These are phyloP conservation scores for Drosophila truncata DNA, from an alignment of 1,140 invertebrate genomes.

Conservation along the genomic window DNA sequence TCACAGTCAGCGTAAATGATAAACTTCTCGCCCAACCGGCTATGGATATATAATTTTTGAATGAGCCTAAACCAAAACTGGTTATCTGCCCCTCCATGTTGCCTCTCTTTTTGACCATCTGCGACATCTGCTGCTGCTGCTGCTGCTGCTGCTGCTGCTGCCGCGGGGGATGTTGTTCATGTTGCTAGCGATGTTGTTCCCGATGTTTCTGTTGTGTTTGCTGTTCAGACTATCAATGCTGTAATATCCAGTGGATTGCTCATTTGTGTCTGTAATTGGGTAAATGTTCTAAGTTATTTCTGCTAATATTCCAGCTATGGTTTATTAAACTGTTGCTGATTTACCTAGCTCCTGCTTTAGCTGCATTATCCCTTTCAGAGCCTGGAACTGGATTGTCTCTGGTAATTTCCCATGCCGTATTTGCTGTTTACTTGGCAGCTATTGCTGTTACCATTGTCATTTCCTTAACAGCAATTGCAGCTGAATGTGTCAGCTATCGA, in stretches of 20 bases:
- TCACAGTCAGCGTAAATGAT: slow-evolving; percentile 37
- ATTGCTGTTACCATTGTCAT: slow-evolving; percentile 1
- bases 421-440: slow-evolving; percentile 5
- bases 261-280: neutral
- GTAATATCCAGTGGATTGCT: neutral
- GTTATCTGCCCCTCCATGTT: slow-evolving; percentile 42
- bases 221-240: neutral
- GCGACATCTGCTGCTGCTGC: slow-evolving; percentile 5
- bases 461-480: slow-evolving; percentile 4
- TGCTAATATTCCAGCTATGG: neutral
- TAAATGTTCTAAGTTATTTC: neutral
- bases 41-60: slow-evolving; percentile 48
- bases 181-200: slow-evolving; percentile 6
- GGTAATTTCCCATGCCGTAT: neutral
- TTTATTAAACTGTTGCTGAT: neutral
- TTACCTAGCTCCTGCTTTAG: neutral
- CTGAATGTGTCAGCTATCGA: slow-evolving; percentile 13
- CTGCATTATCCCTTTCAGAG: neutral
- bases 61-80: slow-evolving; percentile 48
- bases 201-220: neutral
- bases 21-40: slow-evolving; percentile 67
- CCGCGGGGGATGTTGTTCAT: slow-evolving; percentile 9
- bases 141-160: slow-evolving; percentile 8
- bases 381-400: neutral
- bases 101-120: slow-evolving; percentile 27